Percentiles rank a stretch among this genome's conserved stretches.
These are phyloP conservation scores for Aplocera efformata DNA, from an alignment of 2,888 invertebrate species.

Conservation along the genomic window DNA sequence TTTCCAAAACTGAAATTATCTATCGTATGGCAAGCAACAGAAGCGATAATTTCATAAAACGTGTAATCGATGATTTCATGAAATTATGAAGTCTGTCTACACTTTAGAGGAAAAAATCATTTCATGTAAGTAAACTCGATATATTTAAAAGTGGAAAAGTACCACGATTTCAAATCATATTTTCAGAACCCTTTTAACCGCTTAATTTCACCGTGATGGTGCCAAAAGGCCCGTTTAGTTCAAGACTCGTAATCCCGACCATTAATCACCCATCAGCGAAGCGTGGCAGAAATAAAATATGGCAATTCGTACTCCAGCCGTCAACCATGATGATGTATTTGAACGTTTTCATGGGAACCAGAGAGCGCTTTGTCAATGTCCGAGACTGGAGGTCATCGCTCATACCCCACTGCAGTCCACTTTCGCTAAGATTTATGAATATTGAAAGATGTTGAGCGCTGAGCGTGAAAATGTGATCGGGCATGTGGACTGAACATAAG, in stretches of 20 bases:
- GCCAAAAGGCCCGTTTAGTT: conserved; percentile 28
- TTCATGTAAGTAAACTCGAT: too few species aligned
- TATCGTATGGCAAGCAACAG: too few species aligned
- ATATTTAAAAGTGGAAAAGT: too few species aligned
- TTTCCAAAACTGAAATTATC: too few species aligned
- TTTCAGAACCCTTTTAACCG: conserved; percentile 19
- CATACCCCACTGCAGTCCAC: conserved; percentile 44
- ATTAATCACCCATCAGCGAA: conserved; percentile 72
- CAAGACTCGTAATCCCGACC: conserved; percentile 44
- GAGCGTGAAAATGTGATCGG: conserved; percentile 14
- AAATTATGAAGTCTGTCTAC: too few species aligned
- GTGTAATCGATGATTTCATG: too few species aligned
- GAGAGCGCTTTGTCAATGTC: conserved; percentile 76
- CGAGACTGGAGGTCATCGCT: conserved; percentile 71
- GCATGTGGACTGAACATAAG: too few species aligned
- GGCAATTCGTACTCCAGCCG: conserved; percentile 69
- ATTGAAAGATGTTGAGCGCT: conserved; percentile 34
- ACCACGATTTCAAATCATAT: conserved; percentile 1
- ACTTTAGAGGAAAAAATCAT: too few species aligned
- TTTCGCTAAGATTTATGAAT: conserved; percentile 45
- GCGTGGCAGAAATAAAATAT: conserved; percentile 75
- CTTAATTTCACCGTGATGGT: conserved; percentile 24
- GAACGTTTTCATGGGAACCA: conserved; percentile 75
- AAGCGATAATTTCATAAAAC: too few species aligned
- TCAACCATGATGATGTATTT: conserved; percentile 75